Evolutionary conservation across 1,140 invertebrate genomes (phyloP), one percentile per base, ranked within the genome.

Genomic region (Homalodisca vitripennis): DNA sequence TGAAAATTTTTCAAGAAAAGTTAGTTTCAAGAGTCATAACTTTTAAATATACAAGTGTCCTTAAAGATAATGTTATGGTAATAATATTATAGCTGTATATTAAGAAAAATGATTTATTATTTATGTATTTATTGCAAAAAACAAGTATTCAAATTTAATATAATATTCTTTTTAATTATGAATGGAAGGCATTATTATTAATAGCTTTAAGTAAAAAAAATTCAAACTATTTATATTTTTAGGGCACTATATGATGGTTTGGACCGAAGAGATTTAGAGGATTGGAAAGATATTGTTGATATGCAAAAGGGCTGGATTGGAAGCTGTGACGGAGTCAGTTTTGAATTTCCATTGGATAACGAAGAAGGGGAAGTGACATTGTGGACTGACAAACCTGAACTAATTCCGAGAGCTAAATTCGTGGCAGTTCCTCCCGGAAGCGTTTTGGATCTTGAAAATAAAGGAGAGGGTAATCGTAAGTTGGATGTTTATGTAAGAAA

Each of bases 301-400:
- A 81, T 98, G 66, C 98, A 99, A 82, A 87, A 88, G 73, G 88
- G 97, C 79, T 99, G 98, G 97, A 97, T 99, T 74, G 97, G 97
- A 10, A 85, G 95, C 71, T 97, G 94, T 77, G 85, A 90, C 80
- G 97, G 96, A 3, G 86, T 86, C 70, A 84, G 84, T 70, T 84
- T 98, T 74, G 85, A 90, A 75, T 90, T 98, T 82, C 77, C 85
- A 73, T 64, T 92, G 62, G 74, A 80, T 72, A 72, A 82, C 69
- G 66, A 82, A 68, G 31, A 67, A 24, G 69, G n/a, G 32, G 34
- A 17, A 31, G 71, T 90, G 34, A 83, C 84, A 29, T 79, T 96
- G 6, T 97, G 94, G 92, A 95, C 92, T 2, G 75, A 83, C 17
- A 81, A 83, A 69, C 92, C 93, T 41, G 92, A 95, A 80, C 84